A percentile compares a stretch with the other conserved stretches of the same genome.
Conservation (phyloP, 2,113 vertebrate species). For the Anhinga anhinga region DNA sequence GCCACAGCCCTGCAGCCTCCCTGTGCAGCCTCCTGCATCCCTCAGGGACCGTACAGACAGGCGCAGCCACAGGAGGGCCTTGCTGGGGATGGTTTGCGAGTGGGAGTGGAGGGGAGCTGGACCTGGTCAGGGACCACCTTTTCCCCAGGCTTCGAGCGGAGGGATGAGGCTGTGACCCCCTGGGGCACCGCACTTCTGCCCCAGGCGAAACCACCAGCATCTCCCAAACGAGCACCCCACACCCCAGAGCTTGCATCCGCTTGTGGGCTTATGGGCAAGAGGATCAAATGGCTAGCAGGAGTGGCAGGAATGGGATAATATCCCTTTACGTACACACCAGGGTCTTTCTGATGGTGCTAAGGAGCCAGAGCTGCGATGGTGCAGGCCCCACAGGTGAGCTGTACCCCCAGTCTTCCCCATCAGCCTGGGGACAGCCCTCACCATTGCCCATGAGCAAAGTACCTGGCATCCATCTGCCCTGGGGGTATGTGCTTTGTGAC, state of each 20-base stretch:
- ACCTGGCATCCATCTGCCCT: neutral
- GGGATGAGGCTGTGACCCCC: neutral
- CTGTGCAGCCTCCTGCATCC: neutral
- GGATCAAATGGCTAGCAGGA: neutral
- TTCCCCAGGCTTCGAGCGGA: neutral
- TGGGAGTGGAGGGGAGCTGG: neutral
- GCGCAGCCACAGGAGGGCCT: neutral
- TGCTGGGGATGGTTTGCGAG: neutral
- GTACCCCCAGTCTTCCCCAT: neutral
- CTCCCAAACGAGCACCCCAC: neutral
- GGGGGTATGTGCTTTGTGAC: neutral
- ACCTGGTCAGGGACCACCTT: accelerated
- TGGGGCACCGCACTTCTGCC: neutral
- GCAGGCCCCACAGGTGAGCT: accelerated
- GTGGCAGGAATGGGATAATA: neutral
- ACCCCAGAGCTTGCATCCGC: neutral
- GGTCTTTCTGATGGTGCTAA: neutral
- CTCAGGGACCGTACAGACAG: accelerated
- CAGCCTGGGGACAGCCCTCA: neutral
- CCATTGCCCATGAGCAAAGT: accelerated
- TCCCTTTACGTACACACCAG: neutral
- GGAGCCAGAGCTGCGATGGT: neutral
- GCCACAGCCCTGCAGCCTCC: neutral
- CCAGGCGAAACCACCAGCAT: neutral
- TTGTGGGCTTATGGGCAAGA: neutral